Evolutionary conservation across 2,888 invertebrate genomes (phyloP).

Genomic region (Nomada goodeniana): DNA sequence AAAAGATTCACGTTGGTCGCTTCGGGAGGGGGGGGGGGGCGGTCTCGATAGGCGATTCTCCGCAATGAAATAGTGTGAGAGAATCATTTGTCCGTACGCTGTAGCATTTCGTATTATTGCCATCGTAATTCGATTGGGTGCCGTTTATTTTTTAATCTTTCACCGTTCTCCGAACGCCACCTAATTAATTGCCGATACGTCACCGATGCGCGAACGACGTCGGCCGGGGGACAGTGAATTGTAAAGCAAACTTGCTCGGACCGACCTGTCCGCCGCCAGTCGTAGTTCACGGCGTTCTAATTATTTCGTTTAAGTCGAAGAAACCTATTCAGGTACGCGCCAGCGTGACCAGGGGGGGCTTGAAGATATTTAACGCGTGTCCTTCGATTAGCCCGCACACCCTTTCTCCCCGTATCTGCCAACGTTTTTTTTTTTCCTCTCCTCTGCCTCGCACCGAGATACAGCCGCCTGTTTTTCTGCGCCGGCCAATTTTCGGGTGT

Average conservation of each 20-base stretch:
- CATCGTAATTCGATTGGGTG: too few species aligned
- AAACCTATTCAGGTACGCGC: constrained; percentile 33
- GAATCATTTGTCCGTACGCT: too few species aligned
- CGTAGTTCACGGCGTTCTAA: constrained; percentile 51
- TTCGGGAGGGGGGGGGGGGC: neutral
- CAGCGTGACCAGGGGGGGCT: constrained; percentile 46
- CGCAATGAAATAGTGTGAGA: neutral
- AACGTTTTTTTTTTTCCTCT: constrained; percentile 34
- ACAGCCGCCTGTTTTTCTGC: constrained; percentile 72
- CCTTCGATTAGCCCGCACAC: constrained; percentile 57
- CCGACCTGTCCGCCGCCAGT: constrained; percentile 12
- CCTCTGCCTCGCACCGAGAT: constrained; percentile 54
- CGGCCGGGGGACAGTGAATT: neutral
- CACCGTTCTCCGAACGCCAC: too few species aligned
- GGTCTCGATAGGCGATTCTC: neutral
- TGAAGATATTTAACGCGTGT: constrained; percentile 64
- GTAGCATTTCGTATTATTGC: too few species aligned
- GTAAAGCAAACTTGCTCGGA: neutral
- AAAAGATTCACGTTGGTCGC: constrained; percentile 1
- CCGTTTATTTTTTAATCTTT: too few species aligned
- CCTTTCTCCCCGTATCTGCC: constrained; percentile 35
- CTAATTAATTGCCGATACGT: neutral
- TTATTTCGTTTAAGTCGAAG: constrained; percentile 28
- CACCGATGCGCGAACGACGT: neutral
- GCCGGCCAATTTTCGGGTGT: constrained; percentile 79